Evolutionary conservation across 2,797 vertebrate genomes (phyloP), one percentile per base, ranked within the genome.

Genomic region (Parambassis ranga): DNA sequence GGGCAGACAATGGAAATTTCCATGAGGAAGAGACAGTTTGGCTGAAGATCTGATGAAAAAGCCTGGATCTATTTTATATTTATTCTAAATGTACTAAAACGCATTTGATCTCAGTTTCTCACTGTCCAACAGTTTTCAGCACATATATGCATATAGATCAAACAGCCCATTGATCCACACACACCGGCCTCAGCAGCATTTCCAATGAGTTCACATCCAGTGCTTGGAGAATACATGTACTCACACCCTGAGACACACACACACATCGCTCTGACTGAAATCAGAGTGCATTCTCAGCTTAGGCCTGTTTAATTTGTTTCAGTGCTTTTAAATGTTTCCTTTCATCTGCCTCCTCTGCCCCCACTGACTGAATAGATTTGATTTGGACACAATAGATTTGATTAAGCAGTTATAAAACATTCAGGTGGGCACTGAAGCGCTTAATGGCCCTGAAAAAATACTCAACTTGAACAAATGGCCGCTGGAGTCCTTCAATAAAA

Each of bases 1-100:
- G 6, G 43, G 64, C 61, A 61, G 35, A 68, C 41, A 35, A 20
- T 20, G 52, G 48, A 67, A 72, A 52, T 63, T 75, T 81, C 79
- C 71, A 55, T 69, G 28, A 68, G 41, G 28, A 4, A 20, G n/a
- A 28, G 14, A 20, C 43, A 24, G 13, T 41, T 26, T 26, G 9
- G 1, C 35, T 49, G 14, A 35, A 8, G 31, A 4, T 32, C 32
- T 36, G 22, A 14, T 16, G 4, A 32, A 16, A 26, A 35, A 50
- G 26, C 32, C n/a, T n/a, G n/a, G n/a, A n/a, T n/a, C n/a, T n/a
- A n/a, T n/a, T n/a, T n/a, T n/a, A n/a, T n/a, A n/a, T n/a, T n/a
- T n/a, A n/a, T n/a, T n/a, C n/a, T n/a, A n/a, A n/a, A n/a, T n/a
- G n/a, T n/a, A n/a, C n/a, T n/a, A n/a, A n/a, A n/a, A n/a, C n/a